Percentiles rank a stretch among this genome's conserved stretches.
These are phyloP conservation scores for Megaleporinus macrocephalus DNA, from an alignment of 2,113 vertebrate genomes.

Conservation along the genomic window DNA sequence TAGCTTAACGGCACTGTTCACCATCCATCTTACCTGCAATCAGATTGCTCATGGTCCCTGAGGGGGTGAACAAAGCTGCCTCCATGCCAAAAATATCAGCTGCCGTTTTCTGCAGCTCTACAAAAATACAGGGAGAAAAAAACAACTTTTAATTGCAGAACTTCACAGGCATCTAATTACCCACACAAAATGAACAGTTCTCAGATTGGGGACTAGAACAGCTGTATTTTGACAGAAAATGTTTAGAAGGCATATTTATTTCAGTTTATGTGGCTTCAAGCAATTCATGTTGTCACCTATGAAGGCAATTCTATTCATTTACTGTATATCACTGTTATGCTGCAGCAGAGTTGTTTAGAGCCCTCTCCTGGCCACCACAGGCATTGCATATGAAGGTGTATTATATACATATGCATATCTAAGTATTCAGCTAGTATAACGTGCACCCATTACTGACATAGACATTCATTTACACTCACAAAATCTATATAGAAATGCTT, in stretches of 20 bases:
- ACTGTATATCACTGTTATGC: background rate
- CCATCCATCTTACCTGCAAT: constrained; percentile 76
- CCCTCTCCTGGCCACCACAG: background rate
- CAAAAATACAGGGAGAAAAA: background rate
- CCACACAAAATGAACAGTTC: background rate
- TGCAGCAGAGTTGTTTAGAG: background rate
- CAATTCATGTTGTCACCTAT: background rate
- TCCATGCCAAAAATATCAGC: constrained; percentile 80
- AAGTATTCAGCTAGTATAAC: too few relatives aligned
- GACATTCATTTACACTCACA: too few relatives aligned
- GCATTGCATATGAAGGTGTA: background rate
- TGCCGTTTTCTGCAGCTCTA: constrained; percentile 81
- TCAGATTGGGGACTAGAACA: background rate
- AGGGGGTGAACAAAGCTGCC: constrained; percentile 80
- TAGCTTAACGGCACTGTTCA: background rate
- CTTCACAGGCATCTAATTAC: background rate
- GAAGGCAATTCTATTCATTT: background rate
- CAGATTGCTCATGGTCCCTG: constrained; percentile 86
- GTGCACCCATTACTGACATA: too few relatives aligned
- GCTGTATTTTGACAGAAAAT: background rate
- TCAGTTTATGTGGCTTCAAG: background rate
- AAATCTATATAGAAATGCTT: too few relatives aligned
- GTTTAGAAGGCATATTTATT: background rate
- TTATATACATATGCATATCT: too few relatives aligned
- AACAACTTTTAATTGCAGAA: background rate